These are phyloP conservation scores for Habropoda laboriosa DNA, from an alignment of 1,140 invertebrate genomes.

Conservation along the genomic window DNA sequence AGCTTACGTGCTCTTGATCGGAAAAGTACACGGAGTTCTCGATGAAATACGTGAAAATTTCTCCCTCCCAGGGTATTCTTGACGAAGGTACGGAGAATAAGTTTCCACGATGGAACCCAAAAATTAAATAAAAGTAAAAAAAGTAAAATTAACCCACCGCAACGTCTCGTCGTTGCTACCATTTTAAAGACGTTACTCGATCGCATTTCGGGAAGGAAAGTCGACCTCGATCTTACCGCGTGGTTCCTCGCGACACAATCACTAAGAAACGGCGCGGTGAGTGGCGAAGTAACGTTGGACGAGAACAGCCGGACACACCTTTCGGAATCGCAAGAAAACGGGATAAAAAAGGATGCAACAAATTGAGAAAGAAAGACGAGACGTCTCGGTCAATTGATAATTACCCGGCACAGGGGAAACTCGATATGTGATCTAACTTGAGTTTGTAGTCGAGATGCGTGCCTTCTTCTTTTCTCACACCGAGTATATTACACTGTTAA, in stretches of 20 bases:
- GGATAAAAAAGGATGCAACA: not conserved
- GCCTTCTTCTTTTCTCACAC: not conserved
- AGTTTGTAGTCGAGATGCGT: constrained; percentile 26
- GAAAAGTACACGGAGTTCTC: constrained; percentile 55
- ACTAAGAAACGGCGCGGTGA: constrained; percentile 23
- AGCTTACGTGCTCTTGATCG: constrained; percentile 39
- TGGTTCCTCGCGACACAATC: constrained; percentile 38
- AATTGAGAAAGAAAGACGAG: constrained; percentile 9
- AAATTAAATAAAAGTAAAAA: too few relatives aligned
- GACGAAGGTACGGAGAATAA: too few relatives aligned
- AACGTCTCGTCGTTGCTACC: constrained; percentile 1
- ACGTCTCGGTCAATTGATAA: constrained; percentile 44
- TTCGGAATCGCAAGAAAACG: constrained; percentile 40
- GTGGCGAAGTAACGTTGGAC: not conserved
- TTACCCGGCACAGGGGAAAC: constrained; percentile 17
- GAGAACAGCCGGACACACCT: constrained; percentile 38
- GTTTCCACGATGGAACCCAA: not conserved
- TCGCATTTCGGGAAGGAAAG: constrained; percentile 63
- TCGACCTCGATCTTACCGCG: constrained; percentile 56
- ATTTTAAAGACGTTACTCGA: constrained; percentile 47
- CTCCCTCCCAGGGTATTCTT: too few relatives aligned
- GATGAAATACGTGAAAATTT: not conserved
- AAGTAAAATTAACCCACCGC: constrained; percentile 3
- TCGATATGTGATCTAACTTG: constrained; percentile 38
- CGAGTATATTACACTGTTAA: too few relatives aligned